Base-by-base conservation (phyloP, 2,113 vertebrate species). In the Hymenochirus boettgeri region DNA sequence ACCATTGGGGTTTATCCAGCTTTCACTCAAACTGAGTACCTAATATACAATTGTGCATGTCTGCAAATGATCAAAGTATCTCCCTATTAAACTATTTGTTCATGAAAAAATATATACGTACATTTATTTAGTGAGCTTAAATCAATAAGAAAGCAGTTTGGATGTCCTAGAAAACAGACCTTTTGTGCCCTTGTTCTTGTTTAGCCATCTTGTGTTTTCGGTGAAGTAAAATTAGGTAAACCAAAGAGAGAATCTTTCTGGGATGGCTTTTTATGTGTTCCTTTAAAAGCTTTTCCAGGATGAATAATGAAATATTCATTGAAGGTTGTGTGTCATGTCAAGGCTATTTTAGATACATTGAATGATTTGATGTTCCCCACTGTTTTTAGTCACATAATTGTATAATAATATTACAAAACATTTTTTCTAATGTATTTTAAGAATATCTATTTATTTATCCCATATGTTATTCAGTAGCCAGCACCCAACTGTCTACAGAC, bases 291-390 rank as follows among this genome's bases (percentile, higher is more conserved):
- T 64, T 83, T 86, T 86, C 76, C 81, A 74, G 82, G 76, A 84
- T 86, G 71, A 78, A 77, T 70, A 74, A 83, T 88, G 61, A 86
- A 88, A 86, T 84, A 86, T 85, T 83, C 69, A 87, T 86, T 71
- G 69, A 62, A 77, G 45, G 54, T 52, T 65, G 45, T 66, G 22
- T 60, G 42, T 71, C 29, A 58, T 61, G 60, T 71, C 70, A 73
- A 65, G 69, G 73, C 29, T 53, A 65, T 76, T 73, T 64, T 54
- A 74, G 65, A 7, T 69, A 33, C 47, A 22, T 75, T 66, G 11
- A 70, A 63, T 26, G 55, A 21, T 62, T 52, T 65, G 3, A 18
- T 42, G 11, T 42, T 42, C 17, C 15, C 6, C 39, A 18, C 4
- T n/a, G 2, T 15, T 42, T 42, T 42, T 15, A 17, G 39, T 13